Conservation (phyloP, 2,888 invertebrate species). For the Drosophila mercatorum region DNA sequence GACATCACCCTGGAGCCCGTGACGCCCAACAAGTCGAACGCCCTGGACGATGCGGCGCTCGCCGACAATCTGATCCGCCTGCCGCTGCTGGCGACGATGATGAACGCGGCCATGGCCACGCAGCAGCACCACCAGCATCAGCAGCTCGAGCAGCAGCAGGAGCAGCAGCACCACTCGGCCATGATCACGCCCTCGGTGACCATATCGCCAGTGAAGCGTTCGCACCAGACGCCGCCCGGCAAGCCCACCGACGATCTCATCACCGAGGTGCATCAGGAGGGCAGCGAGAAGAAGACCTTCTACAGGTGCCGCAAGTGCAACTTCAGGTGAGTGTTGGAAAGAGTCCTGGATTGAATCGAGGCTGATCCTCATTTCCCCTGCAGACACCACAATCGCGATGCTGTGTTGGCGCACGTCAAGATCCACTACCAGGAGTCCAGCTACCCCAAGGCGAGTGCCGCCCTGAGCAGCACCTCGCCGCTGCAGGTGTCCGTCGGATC, state of each 20-base stretch:
- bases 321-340: constrained; percentile 87
- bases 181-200: constrained; percentile 82
- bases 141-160: constrained; percentile 62
- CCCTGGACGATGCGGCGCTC: constrained; percentile 67
- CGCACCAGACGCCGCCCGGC: constrained; percentile 85
- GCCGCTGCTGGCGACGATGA: constrained; percentile 80
- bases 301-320: constrained; percentile 97
- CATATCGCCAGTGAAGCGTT: constrained; percentile 82
- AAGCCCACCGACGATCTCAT: constrained; percentile 87
- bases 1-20: constrained; percentile 82
- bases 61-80: constrained; percentile 77
- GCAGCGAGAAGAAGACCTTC: constrained; percentile 88
- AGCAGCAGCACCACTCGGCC: constrained; percentile 70
- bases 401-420: constrained; percentile 88
- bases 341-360: rapidly evolving
- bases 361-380: not conserved
- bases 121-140: constrained; percentile 80
- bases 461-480: constrained; percentile 61
- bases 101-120: constrained; percentile 81
- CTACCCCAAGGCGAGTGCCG: constrained; percentile 57
- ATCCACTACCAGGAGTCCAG: constrained; percentile 86
- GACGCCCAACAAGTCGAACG: constrained; percentile 47
- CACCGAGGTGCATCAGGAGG: constrained; percentile 85
- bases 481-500: constrained; percentile 81
- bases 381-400: constrained; percentile 88